Evolutionary conservation across 2,888 invertebrate species (phyloP).

Genomic region (Diogma glabrata): DNA sequence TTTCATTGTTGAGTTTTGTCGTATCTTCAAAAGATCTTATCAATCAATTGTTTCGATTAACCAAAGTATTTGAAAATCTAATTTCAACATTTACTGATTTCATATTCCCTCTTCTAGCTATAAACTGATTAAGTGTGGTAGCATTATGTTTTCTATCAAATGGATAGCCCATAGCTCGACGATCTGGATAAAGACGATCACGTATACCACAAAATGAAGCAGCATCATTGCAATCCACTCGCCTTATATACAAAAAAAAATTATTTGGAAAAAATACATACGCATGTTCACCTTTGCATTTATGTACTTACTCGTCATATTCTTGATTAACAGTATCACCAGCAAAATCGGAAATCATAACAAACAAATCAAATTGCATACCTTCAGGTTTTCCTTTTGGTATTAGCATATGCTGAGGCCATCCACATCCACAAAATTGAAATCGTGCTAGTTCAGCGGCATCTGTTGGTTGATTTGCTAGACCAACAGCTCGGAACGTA

Average conservation of each 20-base stretch:
- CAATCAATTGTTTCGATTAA: too few relatives aligned
- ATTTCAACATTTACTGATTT: not conserved
- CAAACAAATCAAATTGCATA: slow-evolving; percentile 55
- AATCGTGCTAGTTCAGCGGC: slow-evolving; percentile 42
- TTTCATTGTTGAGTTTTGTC: too few relatives aligned
- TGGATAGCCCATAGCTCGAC: slow-evolving; percentile 65
- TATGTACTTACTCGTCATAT: slow-evolving; percentile 17
- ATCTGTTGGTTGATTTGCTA: slow-evolving; percentile 37
- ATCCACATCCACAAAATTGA: slow-evolving; percentile 81
- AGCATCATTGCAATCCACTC: slow-evolving; percentile 47
- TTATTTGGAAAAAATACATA: slow-evolving; percentile 14
- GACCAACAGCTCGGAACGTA: slow-evolving; percentile 61
- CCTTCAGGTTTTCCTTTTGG: slow-evolving; percentile 57
- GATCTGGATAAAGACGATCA: slow-evolving; percentile 60
- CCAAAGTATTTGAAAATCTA: slow-evolving; percentile 9
- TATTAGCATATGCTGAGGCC: slow-evolving; percentile 72
- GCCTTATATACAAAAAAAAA: not conserved
- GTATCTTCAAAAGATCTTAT: too few relatives aligned
- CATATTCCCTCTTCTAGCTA: slow-evolving; percentile 57
- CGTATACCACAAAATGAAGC: slow-evolving; percentile 61
- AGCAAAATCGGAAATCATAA: slow-evolving; percentile 63
- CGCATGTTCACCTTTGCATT: slow-evolving; percentile 19
- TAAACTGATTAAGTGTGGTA: slow-evolving; percentile 47
- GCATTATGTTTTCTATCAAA: slow-evolving; percentile 34
- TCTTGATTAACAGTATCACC: slow-evolving; percentile 40